These are phyloP conservation scores for Brachionus rubens DNA, from an alignment of 1,140 invertebrate species.

Conservation along the genomic window DNA sequence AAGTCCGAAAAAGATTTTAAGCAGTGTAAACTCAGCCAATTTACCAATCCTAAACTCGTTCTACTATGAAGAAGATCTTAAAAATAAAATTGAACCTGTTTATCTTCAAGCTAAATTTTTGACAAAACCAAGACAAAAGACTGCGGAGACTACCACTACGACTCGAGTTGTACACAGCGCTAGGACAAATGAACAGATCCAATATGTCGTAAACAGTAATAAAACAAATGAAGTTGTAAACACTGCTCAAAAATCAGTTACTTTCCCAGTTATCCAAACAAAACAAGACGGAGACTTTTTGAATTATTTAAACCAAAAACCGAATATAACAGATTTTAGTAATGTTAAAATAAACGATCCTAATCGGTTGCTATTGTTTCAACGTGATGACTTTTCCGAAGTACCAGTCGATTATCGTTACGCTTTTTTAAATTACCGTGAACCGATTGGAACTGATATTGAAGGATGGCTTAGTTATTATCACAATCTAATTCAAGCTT, in stretches of 20 bases:
- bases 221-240: neutral
- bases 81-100: slow-evolving; percentile 34
- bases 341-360: slow-evolving; percentile 14
- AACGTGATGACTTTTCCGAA: slow-evolving; percentile 36
- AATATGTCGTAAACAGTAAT: neutral
- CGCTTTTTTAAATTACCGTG: slow-evolving; percentile 2
- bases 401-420: slow-evolving; percentile 36
- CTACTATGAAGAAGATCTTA: slow-evolving; percentile 19
- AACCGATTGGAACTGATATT: slow-evolving; percentile 16
- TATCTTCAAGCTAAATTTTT: slow-evolving; percentile 28
- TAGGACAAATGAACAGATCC: neutral
- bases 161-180: neutral
- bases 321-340: slow-evolving; percentile 21
- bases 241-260: no score
- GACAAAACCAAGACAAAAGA: neutral
- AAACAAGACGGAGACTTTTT: slow-evolving; percentile 14
- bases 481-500: neutral
- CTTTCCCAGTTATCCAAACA: no score
- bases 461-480: slow-evolving; percentile 42
- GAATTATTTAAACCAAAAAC: slow-evolving; percentile 12
- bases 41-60: slow-evolving; percentile 9
- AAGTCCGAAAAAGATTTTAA: slow-evolving; percentile 12
- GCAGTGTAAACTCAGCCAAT: neutral
- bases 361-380: neutral
- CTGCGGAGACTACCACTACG: neutral